phyloP scores from a whole-genome alignment of 2,888 invertebrate species.

The Cephus spinipes region DNA sequence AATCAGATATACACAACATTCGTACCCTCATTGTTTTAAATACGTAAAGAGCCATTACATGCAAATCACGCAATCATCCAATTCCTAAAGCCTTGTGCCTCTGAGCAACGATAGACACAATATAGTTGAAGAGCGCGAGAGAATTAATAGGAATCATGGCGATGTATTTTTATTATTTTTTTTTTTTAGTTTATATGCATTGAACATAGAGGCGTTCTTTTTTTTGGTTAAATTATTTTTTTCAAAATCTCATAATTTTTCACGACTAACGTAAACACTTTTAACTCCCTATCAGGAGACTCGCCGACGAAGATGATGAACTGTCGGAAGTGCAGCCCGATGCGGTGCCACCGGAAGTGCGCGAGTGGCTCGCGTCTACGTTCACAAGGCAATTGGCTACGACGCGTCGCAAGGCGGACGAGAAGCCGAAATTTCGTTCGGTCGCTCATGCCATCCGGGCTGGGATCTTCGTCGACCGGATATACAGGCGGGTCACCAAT shows the following conservation, averaged over 20 bases:
- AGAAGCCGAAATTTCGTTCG: constrained; percentile 91
- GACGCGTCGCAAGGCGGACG: constrained; percentile 80
- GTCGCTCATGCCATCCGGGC: constrained; percentile 97
- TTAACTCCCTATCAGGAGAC: constrained; percentile 70
- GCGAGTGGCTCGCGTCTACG: constrained; percentile 96
- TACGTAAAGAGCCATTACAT: background rate
- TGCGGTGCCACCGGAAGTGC: constrained; percentile 94
- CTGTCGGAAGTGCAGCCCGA: constrained; percentile 96
- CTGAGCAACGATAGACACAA: background rate
- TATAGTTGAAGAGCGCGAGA: background rate
- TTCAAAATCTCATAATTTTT: background rate
- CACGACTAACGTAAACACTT: background rate
- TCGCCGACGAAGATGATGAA: constrained; percentile 94
- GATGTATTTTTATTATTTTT: background rate
- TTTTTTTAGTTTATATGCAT: background rate
- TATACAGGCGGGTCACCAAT: constrained; percentile 85
- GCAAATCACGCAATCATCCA: background rate
- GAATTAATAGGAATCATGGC: background rate
- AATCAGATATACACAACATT: background rate
- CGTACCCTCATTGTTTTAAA: background rate
- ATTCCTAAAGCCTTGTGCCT: background rate
- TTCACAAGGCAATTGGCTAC: constrained; percentile 92
- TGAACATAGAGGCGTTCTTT: background rate
- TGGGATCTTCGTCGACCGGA: constrained; percentile 95
- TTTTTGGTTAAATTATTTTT: background rate